Evolutionary conservation across 2,888 invertebrate species (phyloP).

Genomic region (Axea sp.): DNA sequence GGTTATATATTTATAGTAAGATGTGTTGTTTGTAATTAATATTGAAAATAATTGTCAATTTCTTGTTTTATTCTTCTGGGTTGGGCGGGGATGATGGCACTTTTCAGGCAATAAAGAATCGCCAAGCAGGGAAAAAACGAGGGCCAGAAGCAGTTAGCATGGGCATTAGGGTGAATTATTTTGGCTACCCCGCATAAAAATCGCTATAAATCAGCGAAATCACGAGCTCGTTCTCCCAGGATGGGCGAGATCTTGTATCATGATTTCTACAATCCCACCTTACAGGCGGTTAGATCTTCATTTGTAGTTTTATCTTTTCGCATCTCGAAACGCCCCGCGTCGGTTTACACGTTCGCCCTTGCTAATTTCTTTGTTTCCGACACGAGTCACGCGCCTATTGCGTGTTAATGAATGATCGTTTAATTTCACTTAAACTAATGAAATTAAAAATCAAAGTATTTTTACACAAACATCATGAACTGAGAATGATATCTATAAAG

Average conservation of each 20-base stretch:
- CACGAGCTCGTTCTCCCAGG: slow-evolving; percentile 67
- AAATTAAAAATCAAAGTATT: background rate
- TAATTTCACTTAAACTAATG: slow-evolving; percentile 3
- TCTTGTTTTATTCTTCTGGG: slow-evolving; percentile 45
- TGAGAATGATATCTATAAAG: too few relatives aligned
- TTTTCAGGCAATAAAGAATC: slow-evolving; percentile 75
- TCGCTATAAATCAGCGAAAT: slow-evolving; percentile 75
- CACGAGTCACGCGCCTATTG: slow-evolving; percentile 35
- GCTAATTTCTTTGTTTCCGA: slow-evolving; percentile 56
- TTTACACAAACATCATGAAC: too few relatives aligned
- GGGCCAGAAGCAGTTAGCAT: slow-evolving; percentile 75
- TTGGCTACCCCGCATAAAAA: slow-evolving; percentile 75
- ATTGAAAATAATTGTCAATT: too few relatives aligned
- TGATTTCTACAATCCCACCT: slow-evolving; percentile 66
- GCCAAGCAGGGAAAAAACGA: slow-evolving; percentile 63
- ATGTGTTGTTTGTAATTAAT: too few relatives aligned
- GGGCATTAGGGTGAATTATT: slow-evolving; percentile 79
- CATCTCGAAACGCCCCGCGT: slow-evolving; percentile 59
- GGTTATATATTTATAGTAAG: too few relatives aligned
- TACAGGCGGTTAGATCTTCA: slow-evolving; percentile 68
- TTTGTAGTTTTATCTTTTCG: slow-evolving; percentile 63
- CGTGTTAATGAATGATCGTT: background rate
- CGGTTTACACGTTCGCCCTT: slow-evolving; percentile 50
- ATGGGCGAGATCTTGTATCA: slow-evolving; percentile 68
- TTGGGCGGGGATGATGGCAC: slow-evolving; percentile 64